Conservation (phyloP, 2,113 vertebrate genomes). For the Syrrhaptes paradoxus region DNA sequence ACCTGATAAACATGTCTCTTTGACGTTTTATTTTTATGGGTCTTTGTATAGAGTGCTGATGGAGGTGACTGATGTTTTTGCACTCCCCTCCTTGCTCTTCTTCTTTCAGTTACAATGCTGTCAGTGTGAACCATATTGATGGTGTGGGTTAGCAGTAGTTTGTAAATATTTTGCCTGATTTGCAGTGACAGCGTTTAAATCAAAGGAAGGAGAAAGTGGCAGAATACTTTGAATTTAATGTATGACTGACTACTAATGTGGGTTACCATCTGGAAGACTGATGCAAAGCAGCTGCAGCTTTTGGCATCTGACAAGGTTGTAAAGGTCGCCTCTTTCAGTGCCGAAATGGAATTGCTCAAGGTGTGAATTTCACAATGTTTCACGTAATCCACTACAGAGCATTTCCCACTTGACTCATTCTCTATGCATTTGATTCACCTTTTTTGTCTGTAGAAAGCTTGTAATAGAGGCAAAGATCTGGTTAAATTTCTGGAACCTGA, state of each 20-base stretch:
- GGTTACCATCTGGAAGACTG: constrained; percentile 42
- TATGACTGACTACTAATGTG: constrained; percentile 34
- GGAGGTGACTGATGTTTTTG: not conserved
- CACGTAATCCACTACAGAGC: accelerated
- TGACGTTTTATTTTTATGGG: not conserved
- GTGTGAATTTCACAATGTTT: not conserved
- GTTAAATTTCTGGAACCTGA: not conserved
- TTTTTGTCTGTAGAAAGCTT: not conserved
- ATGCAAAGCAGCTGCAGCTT: constrained; percentile 52
- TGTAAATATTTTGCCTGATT: constrained; percentile 51
- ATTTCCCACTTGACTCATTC: not conserved
- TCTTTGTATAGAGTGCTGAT: not conserved
- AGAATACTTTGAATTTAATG: constrained; percentile 15
- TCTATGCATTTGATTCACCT: not conserved
- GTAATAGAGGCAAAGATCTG: not conserved
- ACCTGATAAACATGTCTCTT: not conserved
- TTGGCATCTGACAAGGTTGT: not conserved
- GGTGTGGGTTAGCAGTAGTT: constrained; percentile 6
- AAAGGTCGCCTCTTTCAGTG: not conserved
- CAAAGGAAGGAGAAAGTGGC: not conserved
- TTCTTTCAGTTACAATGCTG: not conserved
- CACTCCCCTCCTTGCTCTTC: not conserved
- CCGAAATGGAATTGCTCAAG: not conserved
- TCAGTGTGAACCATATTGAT: not conserved
- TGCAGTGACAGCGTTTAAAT: constrained; percentile 23